Conservation (phyloP, 2,888 invertebrate genomes). For the Cantharis nigra region DNA sequence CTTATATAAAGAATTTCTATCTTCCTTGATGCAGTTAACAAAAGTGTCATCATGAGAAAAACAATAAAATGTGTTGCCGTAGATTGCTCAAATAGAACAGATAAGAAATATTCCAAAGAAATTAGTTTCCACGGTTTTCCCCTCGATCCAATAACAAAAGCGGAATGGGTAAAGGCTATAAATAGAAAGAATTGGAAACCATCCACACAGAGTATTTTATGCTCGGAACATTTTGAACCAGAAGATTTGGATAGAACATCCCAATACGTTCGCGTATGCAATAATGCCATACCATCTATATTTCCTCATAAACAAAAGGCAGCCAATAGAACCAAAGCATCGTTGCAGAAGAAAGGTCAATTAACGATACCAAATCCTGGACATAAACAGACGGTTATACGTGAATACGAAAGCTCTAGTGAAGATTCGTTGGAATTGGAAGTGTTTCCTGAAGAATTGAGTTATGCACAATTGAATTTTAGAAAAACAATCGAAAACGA, state of each 20-base stretch:
- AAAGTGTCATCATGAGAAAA: background rate
- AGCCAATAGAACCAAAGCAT: background rate
- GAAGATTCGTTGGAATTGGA: conserved; percentile 65
- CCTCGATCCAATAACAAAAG: background rate
- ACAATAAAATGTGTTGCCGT: background rate
- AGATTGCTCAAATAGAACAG: background rate
- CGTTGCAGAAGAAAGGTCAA: background rate
- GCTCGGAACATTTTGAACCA: background rate
- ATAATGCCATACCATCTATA: background rate
- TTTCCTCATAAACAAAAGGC: background rate
- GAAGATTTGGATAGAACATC: background rate
- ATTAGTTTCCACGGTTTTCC: background rate
- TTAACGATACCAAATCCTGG: background rate
- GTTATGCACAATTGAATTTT: conserved; percentile 66
- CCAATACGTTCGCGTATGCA: background rate
- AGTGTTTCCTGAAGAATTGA: conserved; percentile 73
- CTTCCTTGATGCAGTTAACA: background rate
- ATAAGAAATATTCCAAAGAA: background rate
- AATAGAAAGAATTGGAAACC: background rate
- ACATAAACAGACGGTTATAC: conserved; percentile 35
- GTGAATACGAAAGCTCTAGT: conserved; percentile 43
- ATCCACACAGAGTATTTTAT: background rate
- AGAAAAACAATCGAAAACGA: conserved; percentile 69
- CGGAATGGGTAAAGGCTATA: background rate
- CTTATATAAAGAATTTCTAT: too few species aligned